Conservation (phyloP, 2,797 vertebrate species). For the Ispidina lecontei region DNA sequence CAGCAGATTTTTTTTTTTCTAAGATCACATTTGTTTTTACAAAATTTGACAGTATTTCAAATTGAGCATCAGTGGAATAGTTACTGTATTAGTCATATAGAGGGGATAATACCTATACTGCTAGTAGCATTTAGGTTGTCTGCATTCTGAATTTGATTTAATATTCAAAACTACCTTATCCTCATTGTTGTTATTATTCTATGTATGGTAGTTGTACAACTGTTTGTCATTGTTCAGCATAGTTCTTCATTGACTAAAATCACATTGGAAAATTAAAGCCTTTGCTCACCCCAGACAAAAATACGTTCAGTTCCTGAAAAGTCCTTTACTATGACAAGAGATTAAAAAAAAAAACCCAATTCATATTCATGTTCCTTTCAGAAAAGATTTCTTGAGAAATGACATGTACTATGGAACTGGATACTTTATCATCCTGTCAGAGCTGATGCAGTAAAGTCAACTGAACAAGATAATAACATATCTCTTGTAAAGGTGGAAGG, state of each 20-base stretch:
- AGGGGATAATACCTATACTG: background rate
- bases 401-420: background rate
- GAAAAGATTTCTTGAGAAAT: slow-evolving; percentile 62
- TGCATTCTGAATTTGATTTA: background rate
- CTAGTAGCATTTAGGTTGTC: background rate
- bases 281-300: slow-evolving; percentile 41
- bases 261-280: slow-evolving; percentile 61
- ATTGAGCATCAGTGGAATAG: background rate
- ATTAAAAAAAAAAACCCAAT: background rate
- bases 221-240: slow-evolving; percentile 21
- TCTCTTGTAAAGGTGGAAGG: slow-evolving; percentile 67
- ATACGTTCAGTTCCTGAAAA: slow-evolving; percentile 63
- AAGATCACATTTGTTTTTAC: background rate
- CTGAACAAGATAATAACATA: slow-evolving; percentile 68
- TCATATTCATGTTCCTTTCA: slow-evolving; percentile 68
- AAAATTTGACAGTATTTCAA: background rate
- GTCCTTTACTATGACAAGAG: slow-evolving; percentile 11
- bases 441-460: slow-evolving; percentile 62
- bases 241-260: slow-evolving; percentile 61
- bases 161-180: slow-evolving; percentile 13
- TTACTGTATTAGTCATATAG: background rate
- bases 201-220: slow-evolving; percentile 18
- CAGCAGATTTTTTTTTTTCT: background rate
- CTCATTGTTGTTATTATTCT: slow-evolving; percentile 38
- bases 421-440: slow-evolving; percentile 76